These are phyloP conservation scores for Phalanger gymnotis DNA, from an alignment of 2,797 vertebrate genomes.

Conservation along the genomic window DNA sequence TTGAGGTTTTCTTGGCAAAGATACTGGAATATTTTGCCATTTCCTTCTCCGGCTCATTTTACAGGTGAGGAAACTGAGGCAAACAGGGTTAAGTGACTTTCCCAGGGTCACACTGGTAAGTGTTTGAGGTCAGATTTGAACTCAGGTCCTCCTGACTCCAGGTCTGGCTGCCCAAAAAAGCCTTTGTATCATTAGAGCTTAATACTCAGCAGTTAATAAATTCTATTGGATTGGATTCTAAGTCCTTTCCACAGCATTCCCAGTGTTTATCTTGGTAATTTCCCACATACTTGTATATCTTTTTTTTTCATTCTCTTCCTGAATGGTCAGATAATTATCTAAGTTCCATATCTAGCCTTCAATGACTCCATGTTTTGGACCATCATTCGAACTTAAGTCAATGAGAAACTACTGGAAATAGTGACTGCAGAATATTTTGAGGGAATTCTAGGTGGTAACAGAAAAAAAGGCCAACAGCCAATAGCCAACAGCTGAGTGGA, in stretches of 20 bases:
- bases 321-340: not conserved
- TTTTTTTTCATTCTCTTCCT: not conserved
- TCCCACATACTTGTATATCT: not conserved
- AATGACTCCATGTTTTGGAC: not conserved
- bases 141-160: not conserved
- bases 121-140: not conserved
- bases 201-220: not conserved
- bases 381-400: not conserved
- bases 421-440: not conserved
- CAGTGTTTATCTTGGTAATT: not conserved
- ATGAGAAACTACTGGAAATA: not conserved
- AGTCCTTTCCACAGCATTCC: not conserved
- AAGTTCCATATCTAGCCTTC: not conserved
- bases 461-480: not conserved
- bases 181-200: not conserved
- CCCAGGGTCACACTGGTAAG: not conserved
- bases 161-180: not conserved
- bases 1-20: not conserved
- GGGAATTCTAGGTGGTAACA: not conserved
- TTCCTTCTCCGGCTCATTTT: not conserved
- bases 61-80: conserved; percentile 8
- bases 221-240: not conserved
- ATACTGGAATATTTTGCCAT: not conserved
- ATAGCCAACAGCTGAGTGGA: not conserved
- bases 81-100: not conserved